Conservation (phyloP, 2,797 vertebrate species). For the Gouania willdenowi region DNA sequence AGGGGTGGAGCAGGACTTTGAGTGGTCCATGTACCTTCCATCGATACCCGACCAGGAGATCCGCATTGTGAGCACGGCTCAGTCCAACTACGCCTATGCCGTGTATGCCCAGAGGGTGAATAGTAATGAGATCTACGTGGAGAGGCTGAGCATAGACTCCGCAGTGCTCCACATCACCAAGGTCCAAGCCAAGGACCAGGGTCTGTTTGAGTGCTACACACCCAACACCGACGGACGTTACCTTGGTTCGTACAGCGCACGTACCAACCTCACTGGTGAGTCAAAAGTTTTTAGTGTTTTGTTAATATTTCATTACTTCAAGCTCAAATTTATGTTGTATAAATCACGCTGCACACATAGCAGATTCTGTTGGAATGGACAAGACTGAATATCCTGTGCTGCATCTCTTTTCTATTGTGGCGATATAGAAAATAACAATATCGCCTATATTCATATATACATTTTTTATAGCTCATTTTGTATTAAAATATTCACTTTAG, state of each 20-base stretch:
- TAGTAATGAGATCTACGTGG: conserved; percentile 80
- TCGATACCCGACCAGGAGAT: conserved; percentile 74
- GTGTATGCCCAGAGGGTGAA: conserved; percentile 76
- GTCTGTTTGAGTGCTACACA: conserved; percentile 89
- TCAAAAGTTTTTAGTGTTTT: no score
- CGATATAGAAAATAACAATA: no score
- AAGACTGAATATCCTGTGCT: no score
- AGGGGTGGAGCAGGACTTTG: conserved; percentile 82
- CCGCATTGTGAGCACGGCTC: conserved; percentile 86
- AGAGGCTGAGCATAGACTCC: conserved; percentile 79
- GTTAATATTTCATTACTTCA: no score
- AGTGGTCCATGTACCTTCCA: conserved; percentile 88
- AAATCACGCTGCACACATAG: no score
- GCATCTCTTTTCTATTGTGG: no score
- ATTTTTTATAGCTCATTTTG: no score
- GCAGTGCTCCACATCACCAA: conserved; percentile 85
- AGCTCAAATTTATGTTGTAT: no score
- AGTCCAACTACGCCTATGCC: conserved; percentile 81
- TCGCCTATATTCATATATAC: no score
- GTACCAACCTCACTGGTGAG: conserved; percentile 83
- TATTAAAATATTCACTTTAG: no score
- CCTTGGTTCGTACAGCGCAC: conserved; percentile 83
- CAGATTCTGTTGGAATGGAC: no score
- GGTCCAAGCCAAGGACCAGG: conserved; percentile 81
- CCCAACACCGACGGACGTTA: conserved; percentile 82